Evolutionary conservation across 2,113 vertebrate species (phyloP), one percentile per base, ranked within the genome.

Genomic region (Callipepla californica): DNA sequence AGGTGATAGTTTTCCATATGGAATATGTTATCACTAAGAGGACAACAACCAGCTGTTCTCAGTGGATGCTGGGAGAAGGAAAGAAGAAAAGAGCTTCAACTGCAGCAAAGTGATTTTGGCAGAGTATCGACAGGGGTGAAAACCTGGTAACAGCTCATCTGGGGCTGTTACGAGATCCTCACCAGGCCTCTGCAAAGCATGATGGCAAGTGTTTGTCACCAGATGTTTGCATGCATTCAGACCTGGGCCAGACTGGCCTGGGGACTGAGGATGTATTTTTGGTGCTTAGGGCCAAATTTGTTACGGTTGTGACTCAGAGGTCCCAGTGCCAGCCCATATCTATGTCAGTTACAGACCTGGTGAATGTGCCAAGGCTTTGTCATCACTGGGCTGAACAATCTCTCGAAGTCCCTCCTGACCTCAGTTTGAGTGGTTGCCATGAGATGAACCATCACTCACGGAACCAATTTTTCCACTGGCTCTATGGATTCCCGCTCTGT

Each of bases 391-490:
- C 61, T 84, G 44, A 92, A 79, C 36, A 75, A 93, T 57, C 44
- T 59, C 42, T 78, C 83, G 44, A 40, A 30, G 20, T 76, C 62
- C 72, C 53, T 84, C 30, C n/a, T 93, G 69, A 84, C 45, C 86
- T 81, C 2, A 61, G 48, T 81, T 92, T 69, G 88, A 74, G 40
- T 6, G 26, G 80, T 93, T 95, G 93, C 92, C 92, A 89, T 53
- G 83, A 93, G 79, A 89, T 26, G 28, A 53, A 53, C 80, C 5
- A 13, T 53, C 76, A 58, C 20, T 51, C 53, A 25, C 73, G 66
- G 70, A 91, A 92, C 55, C 62, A 55, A 53, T 79, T 95, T 91
- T 93, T 95, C 80, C 58, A n/a, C 74, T 73, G 79, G 48, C 44
- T 77, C 19, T 1, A 0, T 38, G 51, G 38, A 45, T 8, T 87